Percentiles rank a stretch among this genome's conserved stretches.
Conservation (phyloP, 2,888 invertebrate genomes). For the Clepsis dumicolana region DNA sequence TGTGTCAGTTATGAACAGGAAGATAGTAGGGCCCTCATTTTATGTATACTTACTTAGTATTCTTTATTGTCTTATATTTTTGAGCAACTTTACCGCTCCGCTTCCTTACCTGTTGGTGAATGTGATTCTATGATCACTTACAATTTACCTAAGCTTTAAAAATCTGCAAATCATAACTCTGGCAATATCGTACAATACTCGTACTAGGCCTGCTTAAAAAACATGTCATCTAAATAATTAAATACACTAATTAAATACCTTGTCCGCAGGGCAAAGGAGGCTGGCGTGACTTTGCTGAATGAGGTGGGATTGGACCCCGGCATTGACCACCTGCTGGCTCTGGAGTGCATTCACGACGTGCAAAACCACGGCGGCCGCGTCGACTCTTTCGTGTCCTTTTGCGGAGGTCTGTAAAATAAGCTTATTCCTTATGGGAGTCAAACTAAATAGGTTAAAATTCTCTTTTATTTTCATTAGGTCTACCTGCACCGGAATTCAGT, state of each 20-base stretch:
- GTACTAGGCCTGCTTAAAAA: not conserved
- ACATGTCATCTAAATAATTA: not conserved
- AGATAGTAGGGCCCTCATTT: too few relatives aligned
- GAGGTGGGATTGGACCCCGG: conserved; percentile 99
- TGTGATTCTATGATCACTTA: too few relatives aligned
- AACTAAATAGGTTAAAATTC: too few relatives aligned
- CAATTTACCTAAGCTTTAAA: too few relatives aligned
- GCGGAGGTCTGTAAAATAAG: conserved; percentile 90
- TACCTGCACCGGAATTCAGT: conserved; percentile 98
- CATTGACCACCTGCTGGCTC: conserved; percentile 98
- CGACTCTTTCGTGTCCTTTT: conserved; percentile 98
- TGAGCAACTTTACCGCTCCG: too few relatives aligned
- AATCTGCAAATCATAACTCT: too few relatives aligned
- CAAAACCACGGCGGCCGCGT: conserved; percentile 95
- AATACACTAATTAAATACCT: not conserved
- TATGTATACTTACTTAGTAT: too few relatives aligned
- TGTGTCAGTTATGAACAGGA: too few relatives aligned
- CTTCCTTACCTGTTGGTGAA: too few relatives aligned
- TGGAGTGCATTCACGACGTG: conserved; percentile 98
- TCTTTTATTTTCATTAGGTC: conserved; percentile 87
- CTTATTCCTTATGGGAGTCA: too few relatives aligned
- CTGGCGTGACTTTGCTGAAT: conserved; percentile 97
- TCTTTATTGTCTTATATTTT: too few relatives aligned
- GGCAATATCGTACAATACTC: too few relatives aligned
- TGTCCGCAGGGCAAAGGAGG: conserved; percentile 91